phyloP scores from a whole-genome alignment of 2,888 invertebrate species.

The Agrotis exclamationis region DNA sequence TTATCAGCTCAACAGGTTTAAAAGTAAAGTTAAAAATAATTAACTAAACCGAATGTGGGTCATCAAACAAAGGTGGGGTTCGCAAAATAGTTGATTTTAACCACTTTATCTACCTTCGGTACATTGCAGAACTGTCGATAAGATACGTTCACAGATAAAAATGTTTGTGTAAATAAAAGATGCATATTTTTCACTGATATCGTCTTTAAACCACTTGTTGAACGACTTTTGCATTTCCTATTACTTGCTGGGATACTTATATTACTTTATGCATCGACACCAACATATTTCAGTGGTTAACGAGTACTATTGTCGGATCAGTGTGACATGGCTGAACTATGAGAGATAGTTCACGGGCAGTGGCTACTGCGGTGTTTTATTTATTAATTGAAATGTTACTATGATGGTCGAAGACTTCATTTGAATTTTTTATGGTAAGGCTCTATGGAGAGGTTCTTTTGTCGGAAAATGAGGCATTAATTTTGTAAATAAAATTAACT shows the following conservation, averaged over 20 bases:
- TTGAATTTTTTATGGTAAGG: not conserved
- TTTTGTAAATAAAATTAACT: not conserved
- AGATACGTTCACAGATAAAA: conserved; percentile 85
- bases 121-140: conserved; percentile 88
- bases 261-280: conserved; percentile 40
- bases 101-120: conserved; percentile 80
- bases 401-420: not conserved
- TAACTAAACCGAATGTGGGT: conserved; percentile 82
- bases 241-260: conserved; percentile 41
- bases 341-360: not conserved
- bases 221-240: conserved; percentile 74
- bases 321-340: conserved; percentile 24
- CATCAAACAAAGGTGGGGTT: conserved; percentile 88
- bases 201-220: conserved; percentile 71
- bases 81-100: conserved; percentile 83
- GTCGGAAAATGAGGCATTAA: not conserved
- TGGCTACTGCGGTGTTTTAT: not conserved
- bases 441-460: not conserved
- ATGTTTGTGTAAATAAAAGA: conserved; percentile 86
- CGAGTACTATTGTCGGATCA: conserved; percentile 20
- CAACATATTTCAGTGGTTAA: conserved; percentile 37
- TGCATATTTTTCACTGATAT: conserved; percentile 86
- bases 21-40: conserved; percentile 75
- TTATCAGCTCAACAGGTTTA: conserved; percentile 47
- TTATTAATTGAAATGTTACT: not conserved